These are phyloP conservation scores for Microctenopoma lineatum DNA, from an alignment of 2,797 vertebrate genomes.

Conservation along the genomic window DNA sequence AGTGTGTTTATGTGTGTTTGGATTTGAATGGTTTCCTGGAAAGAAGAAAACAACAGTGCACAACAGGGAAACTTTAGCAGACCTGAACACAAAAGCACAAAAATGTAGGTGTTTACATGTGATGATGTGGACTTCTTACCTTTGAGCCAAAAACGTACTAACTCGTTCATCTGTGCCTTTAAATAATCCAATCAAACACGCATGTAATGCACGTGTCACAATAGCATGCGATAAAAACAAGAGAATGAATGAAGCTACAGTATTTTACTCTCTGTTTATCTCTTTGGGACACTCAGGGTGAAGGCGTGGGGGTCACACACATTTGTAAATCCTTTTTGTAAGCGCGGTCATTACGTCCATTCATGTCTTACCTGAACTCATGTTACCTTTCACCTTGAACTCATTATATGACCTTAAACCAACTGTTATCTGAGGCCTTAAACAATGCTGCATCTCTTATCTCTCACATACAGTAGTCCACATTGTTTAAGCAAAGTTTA, in stretches of 20 bases:
- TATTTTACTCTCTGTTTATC: not conserved
- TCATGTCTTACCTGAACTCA: slow-evolving; percentile 9
- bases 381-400: slow-evolving; percentile 19
- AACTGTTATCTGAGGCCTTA: not conserved
- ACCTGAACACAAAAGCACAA: slow-evolving; percentile 16
- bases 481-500: not conserved
- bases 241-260: not conserved
- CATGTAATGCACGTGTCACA: not conserved
- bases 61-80: slow-evolving; percentile 35
- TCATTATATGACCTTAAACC: slow-evolving; percentile 18
- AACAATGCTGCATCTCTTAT: not conserved
- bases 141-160: slow-evolving; percentile 23
- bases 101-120: slow-evolving; percentile 21
- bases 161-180: not conserved
- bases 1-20: slow-evolving; percentile 53
- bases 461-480: slow-evolving; percentile 5
- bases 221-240: not conserved
- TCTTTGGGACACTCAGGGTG: slow-evolving; percentile 1
- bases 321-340: not conserved
- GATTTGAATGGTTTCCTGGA: slow-evolving; percentile 39
- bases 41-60: slow-evolving; percentile 43
- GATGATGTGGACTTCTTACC: slow-evolving; percentile 1
- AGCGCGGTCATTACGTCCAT: slow-evolving; percentile 1
- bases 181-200: slow-evolving; percentile 18
- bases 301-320: slow-evolving; percentile 13